A percentile compares a stretch with the other conserved stretches of the same genome.
Evolutionary conservation across 2,797 vertebrate genomes (phyloP).

Genomic region (Perodicticus potto): DNA sequence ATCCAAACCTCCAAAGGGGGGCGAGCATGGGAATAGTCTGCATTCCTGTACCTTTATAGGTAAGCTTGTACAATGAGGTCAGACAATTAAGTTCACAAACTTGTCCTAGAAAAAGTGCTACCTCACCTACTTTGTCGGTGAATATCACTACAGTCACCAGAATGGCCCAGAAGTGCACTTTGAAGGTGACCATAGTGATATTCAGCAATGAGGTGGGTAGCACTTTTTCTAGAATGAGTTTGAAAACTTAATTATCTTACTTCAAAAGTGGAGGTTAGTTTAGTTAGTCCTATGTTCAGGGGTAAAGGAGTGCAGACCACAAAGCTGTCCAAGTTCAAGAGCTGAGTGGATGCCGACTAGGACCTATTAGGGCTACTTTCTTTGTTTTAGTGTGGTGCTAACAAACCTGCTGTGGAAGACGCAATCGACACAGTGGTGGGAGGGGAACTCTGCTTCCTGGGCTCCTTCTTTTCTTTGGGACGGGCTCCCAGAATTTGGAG

Average conservation of each 20-base stretch:
- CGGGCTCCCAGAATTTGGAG: not conserved
- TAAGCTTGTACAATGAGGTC: not conserved
- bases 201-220: too few species aligned
- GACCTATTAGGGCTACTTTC: not conserved
- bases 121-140: too few species aligned
- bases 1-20: not conserved
- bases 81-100: too few species aligned
- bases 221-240: too few species aligned
- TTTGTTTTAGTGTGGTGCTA: not conserved
- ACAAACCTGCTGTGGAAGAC: not conserved
- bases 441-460: not conserved
- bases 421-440: not conserved
- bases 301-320: not conserved
- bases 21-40: not conserved
- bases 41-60: not conserved
- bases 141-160: too few species aligned
- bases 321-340: not conserved
- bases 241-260: too few species aligned
- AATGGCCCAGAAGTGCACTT: too few species aligned
- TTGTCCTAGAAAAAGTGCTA: too few species aligned
- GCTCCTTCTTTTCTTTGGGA: not conserved
- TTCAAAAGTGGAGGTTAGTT: not conserved
- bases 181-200: too few species aligned
- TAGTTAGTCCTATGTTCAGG: not conserved
- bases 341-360: not conserved